Conservation (phyloP, 2,113 vertebrate species). For the Chaenocephalus aceratus region DNA sequence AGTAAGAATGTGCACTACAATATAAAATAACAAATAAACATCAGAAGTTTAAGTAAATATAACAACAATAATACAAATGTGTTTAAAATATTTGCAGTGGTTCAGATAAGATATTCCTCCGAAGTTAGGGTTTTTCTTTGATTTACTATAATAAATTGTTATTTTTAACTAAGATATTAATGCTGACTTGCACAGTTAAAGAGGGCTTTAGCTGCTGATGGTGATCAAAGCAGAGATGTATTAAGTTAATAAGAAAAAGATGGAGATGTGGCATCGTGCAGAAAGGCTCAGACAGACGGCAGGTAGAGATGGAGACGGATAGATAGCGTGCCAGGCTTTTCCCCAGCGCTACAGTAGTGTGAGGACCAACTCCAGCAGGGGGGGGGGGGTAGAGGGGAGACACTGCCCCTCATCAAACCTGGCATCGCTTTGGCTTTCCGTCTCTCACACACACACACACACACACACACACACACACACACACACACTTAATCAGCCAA, state of each 20-base stretch:
- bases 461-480: conserved; percentile 4
- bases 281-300: conserved; percentile 8
- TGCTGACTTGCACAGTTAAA: too few species aligned
- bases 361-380: conserved; percentile 39
- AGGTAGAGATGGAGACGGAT: conserved; percentile 35
- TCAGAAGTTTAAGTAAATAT: too few species aligned
- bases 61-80: too few species aligned
- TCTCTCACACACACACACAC: conserved; percentile 10
- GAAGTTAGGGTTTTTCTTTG: too few species aligned
- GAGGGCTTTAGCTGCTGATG: too few species aligned
- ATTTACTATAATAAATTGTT: too few species aligned
- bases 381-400: conserved; percentile 42
- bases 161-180: too few species aligned
- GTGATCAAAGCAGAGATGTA: too few species aligned
- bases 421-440: conserved; percentile 35
- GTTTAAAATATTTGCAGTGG: too few species aligned
- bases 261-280: background rate
- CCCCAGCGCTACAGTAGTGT: conserved; percentile 29
- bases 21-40: too few species aligned
- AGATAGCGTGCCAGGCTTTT: conserved; percentile 13
- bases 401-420: conserved; percentile 62
- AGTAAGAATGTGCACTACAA: background rate
- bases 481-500: conserved; percentile 64
- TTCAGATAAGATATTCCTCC: too few species aligned
- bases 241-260: background rate